phyloP scores from a whole-genome alignment of 2,113 vertebrate genomes.

The Crotalus viridis region DNA sequence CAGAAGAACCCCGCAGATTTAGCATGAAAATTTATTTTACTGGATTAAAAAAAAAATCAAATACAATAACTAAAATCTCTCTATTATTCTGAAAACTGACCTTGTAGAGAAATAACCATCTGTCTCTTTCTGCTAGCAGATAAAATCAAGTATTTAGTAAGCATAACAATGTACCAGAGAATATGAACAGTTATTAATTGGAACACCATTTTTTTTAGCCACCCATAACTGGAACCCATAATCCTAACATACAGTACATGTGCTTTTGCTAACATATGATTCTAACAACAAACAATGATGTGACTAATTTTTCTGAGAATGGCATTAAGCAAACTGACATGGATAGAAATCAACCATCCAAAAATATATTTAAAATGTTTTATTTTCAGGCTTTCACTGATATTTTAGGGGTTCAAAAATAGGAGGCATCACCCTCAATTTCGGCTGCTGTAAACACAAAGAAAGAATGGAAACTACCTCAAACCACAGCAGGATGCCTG shows the following conservation, averaged over 20 bases:
- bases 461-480: constrained; percentile 66
- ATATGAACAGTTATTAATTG: constrained; percentile 17
- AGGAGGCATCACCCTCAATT: constrained; percentile 65
- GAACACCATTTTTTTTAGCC: not conserved
- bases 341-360: constrained; percentile 13
- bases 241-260: not conserved
- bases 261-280: not conserved
- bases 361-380: constrained; percentile 37
- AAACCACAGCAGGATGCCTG: constrained; percentile 68
- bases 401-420: constrained; percentile 57
- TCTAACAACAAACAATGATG: not conserved
- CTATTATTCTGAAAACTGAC: constrained; percentile 12
- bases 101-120: constrained; percentile 15
- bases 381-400: constrained; percentile 32
- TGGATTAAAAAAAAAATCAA: not conserved
- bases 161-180: constrained; percentile 24
- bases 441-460: constrained; percentile 67
- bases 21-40: not conserved
- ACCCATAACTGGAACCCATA: not conserved
- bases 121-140: constrained; percentile 17
- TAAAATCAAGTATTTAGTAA: constrained; percentile 25
- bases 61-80: not conserved
- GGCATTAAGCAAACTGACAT: not conserved
- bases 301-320: not conserved
- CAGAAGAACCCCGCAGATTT: not conserved